These are phyloP conservation scores for Drosophila pseudoananassae DNA, from an alignment of 1,140 invertebrate species.

Conservation along the genomic window DNA sequence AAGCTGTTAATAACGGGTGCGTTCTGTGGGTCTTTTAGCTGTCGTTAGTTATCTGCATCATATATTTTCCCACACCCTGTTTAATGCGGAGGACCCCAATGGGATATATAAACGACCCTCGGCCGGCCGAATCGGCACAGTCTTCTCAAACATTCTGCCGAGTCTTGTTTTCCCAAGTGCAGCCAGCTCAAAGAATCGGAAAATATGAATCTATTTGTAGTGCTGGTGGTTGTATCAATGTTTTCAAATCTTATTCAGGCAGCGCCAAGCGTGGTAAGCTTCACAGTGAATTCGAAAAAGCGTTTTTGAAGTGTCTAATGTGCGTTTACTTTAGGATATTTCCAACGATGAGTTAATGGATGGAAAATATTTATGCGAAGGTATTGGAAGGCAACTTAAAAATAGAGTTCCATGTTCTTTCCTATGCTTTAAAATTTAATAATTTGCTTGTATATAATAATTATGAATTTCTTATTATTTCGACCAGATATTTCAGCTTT, in stretches of 20 bases:
- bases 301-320: background rate
- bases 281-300: background rate
- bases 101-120: slow-evolving; percentile 52
- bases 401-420: background rate
- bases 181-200: slow-evolving; percentile 3
- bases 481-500: slow-evolving; percentile 48
- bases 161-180: slow-evolving; percentile 28
- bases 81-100: slow-evolving; percentile 9
- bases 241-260: slow-evolving; percentile 31
- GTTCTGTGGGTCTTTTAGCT: slow-evolving; percentile 24
- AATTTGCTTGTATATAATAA: slow-evolving; percentile 24
- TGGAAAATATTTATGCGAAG: slow-evolving; percentile 54
- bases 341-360: slow-evolving; percentile 48
- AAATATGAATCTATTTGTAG: slow-evolving; percentile 46
- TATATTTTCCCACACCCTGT: slow-evolving; percentile 53
- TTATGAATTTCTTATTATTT: slow-evolving; percentile 48
- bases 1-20: slow-evolving; percentile 52
- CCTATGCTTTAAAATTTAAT: slow-evolving; percentile 6
- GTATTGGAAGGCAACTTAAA: slow-evolving; percentile 7
- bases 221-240: slow-evolving; percentile 31
- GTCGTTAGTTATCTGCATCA: slow-evolving; percentile 18
- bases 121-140: slow-evolving; percentile 27
- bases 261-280: slow-evolving; percentile 40
- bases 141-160: slow-evolving; percentile 27
- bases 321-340: slow-evolving; percentile 31